These are phyloP conservation scores for Acrobasis consociella DNA, from an alignment of 2,888 invertebrate species.

Conservation along the genomic window DNA sequence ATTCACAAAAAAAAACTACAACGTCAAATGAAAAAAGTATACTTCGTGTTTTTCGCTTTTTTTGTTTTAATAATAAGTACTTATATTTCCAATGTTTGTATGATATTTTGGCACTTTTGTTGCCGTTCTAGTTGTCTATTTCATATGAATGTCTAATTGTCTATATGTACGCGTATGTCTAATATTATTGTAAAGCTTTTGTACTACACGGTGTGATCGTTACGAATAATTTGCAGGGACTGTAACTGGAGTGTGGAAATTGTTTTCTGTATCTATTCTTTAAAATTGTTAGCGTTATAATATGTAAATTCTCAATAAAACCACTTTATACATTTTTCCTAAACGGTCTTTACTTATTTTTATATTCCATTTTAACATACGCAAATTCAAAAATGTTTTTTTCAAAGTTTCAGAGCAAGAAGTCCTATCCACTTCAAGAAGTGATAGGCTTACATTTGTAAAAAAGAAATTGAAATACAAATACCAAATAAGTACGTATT, in stretches of 20 bases:
- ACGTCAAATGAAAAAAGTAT: no score
- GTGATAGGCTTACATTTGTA: no score
- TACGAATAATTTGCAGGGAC: slow-evolving; percentile 2
- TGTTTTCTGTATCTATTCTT: slow-evolving; percentile 33
- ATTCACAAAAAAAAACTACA: no score
- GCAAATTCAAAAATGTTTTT: no score
- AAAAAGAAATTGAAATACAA: no score
- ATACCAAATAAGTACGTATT: slow-evolving; percentile 27
- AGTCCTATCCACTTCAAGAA: no score
- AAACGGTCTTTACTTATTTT: slow-evolving; percentile 51
- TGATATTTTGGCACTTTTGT: slow-evolving; percentile 4
- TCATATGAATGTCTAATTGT: slow-evolving; percentile 7
- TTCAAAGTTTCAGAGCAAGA: no score
- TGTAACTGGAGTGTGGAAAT: slow-evolving; percentile 18
- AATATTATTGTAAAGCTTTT: slow-evolving; percentile 12
- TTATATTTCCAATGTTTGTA: neutral
- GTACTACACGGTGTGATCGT: slow-evolving; percentile 1
- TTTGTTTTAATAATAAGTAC: no score
- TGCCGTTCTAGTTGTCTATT: neutral
- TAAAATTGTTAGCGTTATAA: slow-evolving; percentile 39
- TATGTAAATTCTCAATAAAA: slow-evolving; percentile 66
- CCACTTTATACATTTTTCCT: slow-evolving; percentile 78
- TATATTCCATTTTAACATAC: neutral
- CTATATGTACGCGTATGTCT: neutral
- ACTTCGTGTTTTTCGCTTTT: no score